phyloP scores from a whole-genome alignment of 2,797 vertebrate genomes.

The Pachyuromys duprasi region DNA sequence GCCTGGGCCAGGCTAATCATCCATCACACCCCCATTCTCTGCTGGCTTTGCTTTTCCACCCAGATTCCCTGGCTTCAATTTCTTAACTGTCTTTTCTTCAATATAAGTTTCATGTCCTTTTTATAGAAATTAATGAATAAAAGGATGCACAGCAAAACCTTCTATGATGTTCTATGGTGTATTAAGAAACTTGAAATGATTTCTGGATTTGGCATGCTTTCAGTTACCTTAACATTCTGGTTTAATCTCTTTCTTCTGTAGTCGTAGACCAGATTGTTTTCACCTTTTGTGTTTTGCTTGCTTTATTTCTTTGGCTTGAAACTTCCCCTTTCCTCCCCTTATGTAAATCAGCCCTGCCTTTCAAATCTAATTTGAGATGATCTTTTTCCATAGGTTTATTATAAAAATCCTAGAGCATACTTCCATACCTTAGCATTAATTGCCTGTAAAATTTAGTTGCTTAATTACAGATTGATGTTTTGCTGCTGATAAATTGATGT shows the following conservation, averaged over 20 bases:
- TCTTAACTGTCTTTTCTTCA: not conserved
- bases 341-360: not conserved
- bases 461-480: constrained; percentile 11
- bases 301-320: not conserved
- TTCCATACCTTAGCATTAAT: not conserved
- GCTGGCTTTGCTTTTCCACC: not conserved
- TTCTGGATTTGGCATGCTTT: not conserved
- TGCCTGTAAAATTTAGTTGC: constrained; percentile 17
- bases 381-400: not conserved
- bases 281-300: not conserved
- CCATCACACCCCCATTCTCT: not conserved
- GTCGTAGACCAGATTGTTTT: not conserved
- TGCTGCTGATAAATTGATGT: not conserved
- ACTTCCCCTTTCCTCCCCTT: not conserved
- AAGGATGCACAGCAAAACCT: not conserved
- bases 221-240: not conserved
- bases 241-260: not conserved
- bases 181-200: not conserved
- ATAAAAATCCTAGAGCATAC: not conserved
- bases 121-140: not conserved
- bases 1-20: too few relatives aligned
- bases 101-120: not conserved
- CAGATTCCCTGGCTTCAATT: not conserved
- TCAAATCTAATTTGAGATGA: not conserved
- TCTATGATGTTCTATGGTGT: not conserved